A percentile compares a stretch with the other conserved stretches of the same genome.
Evolutionary conservation across 2,797 vertebrate genomes (phyloP).

Genomic region (Chromis chromis): DNA sequence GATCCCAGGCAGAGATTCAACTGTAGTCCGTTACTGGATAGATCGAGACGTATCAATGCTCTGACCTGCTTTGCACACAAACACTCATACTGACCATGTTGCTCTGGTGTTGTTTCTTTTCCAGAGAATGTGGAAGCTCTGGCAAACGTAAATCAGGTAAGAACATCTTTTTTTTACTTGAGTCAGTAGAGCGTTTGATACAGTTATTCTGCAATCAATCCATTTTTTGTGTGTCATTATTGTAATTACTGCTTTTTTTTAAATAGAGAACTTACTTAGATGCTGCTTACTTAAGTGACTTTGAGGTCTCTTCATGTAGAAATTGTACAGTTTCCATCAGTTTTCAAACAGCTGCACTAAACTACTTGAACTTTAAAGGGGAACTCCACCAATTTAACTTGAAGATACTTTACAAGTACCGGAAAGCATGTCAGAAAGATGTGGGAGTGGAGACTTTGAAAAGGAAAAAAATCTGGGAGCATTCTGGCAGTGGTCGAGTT

Average conservation of each 20-base stretch:
- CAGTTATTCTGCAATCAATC: neutral
- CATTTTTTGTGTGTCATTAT: neutral
- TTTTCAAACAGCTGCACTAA: conserved; percentile 11
- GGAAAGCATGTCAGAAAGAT: neutral
- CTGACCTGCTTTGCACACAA: conserved; percentile 17
- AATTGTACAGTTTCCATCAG: too few species aligned
- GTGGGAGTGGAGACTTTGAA: neutral
- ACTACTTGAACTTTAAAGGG: neutral
- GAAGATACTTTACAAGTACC: neutral
- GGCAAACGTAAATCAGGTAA: conserved; percentile 94
- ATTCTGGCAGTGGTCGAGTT: neutral
- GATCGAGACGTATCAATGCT: conserved; percentile 38
- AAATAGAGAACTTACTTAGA: neutral
- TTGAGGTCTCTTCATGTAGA: neutral
- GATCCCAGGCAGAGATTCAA: conserved; percentile 45
- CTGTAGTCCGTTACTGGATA: conserved; percentile 30
- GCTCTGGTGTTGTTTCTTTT: conserved; percentile 93
- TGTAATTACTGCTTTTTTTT: neutral
- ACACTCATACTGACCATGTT: conserved; percentile 86
- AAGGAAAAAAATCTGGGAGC: neutral
- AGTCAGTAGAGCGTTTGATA: neutral
- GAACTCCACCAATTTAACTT: neutral
- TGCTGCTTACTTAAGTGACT: neutral
- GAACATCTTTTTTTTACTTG: conserved; percentile 25
- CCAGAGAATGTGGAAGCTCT: conserved; percentile 90